Percentiles rank a stretch among this genome's conserved stretches.
Conservation (phyloP, 2,113 vertebrate species). For the Platysternon megacephalum region DNA sequence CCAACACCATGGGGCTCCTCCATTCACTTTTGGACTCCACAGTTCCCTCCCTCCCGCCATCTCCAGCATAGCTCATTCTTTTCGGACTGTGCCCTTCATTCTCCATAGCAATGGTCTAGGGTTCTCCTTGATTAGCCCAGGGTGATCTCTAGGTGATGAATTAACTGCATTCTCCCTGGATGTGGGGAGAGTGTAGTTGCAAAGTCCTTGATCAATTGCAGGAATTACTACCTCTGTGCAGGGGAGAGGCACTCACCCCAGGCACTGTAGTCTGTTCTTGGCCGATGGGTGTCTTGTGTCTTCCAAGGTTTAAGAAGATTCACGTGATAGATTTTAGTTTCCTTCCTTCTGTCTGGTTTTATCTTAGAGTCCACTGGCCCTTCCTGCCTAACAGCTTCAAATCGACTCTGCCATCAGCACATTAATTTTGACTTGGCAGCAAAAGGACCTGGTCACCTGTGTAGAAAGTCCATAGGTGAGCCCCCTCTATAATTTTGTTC, state of each 20-base stretch:
- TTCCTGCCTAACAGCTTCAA: background rate
- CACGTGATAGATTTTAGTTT: no score
- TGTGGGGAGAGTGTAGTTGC: background rate
- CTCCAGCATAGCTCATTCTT: background rate
- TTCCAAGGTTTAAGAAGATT: no score
- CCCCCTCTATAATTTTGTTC: no score
- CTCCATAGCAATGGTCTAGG: background rate
- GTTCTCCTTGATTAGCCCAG: background rate
- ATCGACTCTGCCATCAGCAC: no score
- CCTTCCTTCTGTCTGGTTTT: background rate
- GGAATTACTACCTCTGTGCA: background rate
- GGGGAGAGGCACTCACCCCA: no score
- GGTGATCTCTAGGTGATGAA: background rate
- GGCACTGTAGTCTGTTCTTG: no score
- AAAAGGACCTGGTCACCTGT: no score
- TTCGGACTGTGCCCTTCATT: background rate
- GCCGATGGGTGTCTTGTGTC: no score
- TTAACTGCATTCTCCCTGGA: background rate
- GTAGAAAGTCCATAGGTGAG: no score
- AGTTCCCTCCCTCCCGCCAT: background rate
- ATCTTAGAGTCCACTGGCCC: background rate
- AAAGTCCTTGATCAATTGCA: background rate
- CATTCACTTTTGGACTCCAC: background rate
- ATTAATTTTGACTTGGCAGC: background rate
- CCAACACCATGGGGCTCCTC: background rate